Evolutionary conservation across 2,797 vertebrate species (phyloP).

Genomic region (Rhinatrema bivittatum): DNA sequence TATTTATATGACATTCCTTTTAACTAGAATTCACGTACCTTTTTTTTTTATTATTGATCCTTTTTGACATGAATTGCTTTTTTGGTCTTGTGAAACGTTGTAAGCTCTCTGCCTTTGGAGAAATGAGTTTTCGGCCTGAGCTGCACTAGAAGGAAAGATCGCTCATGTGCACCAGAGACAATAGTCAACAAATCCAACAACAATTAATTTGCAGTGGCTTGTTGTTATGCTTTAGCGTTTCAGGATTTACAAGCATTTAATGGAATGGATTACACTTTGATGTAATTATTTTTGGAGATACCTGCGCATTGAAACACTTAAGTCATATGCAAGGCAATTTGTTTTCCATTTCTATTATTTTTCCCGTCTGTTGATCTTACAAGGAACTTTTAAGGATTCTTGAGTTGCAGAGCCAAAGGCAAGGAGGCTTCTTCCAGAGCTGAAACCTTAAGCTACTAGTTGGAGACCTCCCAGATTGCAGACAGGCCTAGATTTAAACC

Average conservation of each 20-base stretch:
- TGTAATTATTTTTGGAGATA: no score
- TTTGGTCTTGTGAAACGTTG: conserved; percentile 40
- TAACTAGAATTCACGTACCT: conserved; percentile 53
- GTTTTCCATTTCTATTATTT: no score
- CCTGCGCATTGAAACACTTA: no score
- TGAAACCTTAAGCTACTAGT: no score
- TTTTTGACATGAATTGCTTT: conserved; percentile 50
- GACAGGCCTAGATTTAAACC: no score
- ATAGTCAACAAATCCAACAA: conserved; percentile 29
- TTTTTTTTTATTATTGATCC: conserved; percentile 61
- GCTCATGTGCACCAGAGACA: not conserved
- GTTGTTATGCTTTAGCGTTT: conserved; percentile 5
- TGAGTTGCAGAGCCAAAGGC: no score
- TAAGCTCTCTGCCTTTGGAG: conserved; percentile 37
- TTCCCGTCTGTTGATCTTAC: no score
- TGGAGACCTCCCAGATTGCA: no score
- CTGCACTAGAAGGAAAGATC: conserved; percentile 11
- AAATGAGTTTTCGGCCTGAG: conserved; percentile 1
- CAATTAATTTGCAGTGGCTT: conserved; percentile 27
- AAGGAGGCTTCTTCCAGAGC: no score
- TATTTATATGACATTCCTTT: conserved; percentile 55
- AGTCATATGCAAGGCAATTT: no score
- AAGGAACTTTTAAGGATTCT: no score
- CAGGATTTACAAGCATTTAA: conserved; percentile 35
- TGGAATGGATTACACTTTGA: conserved; percentile 27